Evolutionary conservation across 2,797 vertebrate genomes (phyloP).

Genomic region (Enteromius trimaculatus): DNA sequence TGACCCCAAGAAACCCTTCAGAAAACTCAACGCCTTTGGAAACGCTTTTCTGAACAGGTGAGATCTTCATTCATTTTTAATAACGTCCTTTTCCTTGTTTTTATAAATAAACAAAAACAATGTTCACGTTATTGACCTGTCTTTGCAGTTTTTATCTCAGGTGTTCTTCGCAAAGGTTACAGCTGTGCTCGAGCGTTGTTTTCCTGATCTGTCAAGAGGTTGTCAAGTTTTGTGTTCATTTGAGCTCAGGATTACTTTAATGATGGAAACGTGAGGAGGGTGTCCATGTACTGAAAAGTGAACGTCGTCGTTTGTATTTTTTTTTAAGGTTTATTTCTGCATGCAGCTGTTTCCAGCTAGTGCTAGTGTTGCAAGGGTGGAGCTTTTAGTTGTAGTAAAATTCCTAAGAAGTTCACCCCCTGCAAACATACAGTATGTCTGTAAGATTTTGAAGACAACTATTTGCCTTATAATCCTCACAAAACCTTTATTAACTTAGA

Average conservation of each 20-base stretch:
- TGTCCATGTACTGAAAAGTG: not conserved
- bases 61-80: not conserved
- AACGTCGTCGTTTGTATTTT: not conserved
- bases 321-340: not conserved
- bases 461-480: not conserved
- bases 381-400: slow-evolving; percentile 2
- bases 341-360: not conserved
- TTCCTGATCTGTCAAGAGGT: not conserved
- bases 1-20: slow-evolving; percentile 80
- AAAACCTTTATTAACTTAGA: not conserved
- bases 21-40: slow-evolving; percentile 83
- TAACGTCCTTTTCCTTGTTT: not conserved
- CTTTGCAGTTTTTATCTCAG: too few species aligned
- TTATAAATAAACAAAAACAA: not conserved
- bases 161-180: not conserved
- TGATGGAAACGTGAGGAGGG: not conserved
- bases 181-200: not conserved
- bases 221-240: not conserved
- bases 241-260: not conserved
- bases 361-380: slow-evolving; percentile 20
- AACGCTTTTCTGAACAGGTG: slow-evolving; percentile 84
- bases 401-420: not conserved
- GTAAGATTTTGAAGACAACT: not conserved
- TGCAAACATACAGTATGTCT: not conserved
- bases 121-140: not conserved